A percentile compares a stretch with the other conserved stretches of the same genome.
phyloP scores from a whole-genome alignment of 1,140 invertebrate species.

The Meloidogyne exigua region DNA sequence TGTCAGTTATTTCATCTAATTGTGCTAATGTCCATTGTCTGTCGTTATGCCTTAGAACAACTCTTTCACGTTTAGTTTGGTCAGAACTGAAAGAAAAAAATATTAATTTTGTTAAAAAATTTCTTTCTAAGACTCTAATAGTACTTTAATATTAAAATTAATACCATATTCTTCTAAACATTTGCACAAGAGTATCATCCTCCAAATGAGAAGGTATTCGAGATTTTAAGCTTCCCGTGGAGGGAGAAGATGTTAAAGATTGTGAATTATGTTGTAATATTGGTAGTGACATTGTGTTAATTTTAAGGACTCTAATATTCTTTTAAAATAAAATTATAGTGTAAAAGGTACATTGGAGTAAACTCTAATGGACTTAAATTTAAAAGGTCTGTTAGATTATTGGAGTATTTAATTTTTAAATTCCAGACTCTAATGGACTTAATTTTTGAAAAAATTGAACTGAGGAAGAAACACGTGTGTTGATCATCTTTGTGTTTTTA shows the following conservation, averaged over 20 bases:
- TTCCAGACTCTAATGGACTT: too few species aligned
- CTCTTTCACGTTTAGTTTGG: conserved; percentile 21
- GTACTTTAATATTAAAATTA: background rate
- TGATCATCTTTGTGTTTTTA: too few species aligned
- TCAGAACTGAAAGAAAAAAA: conserved; percentile 17
- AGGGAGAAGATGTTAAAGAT: background rate
- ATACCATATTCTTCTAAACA: conserved; percentile 18
- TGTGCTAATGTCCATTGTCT: conserved; percentile 48
- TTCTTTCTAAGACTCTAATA: background rate
- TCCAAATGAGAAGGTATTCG: background rate
- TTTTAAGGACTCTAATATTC: background rate
- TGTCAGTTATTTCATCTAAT: conserved; percentile 44
- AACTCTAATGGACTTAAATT: too few species aligned
- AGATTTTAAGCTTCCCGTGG: background rate
- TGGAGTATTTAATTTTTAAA: too few species aligned
- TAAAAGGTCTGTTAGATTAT: too few species aligned
- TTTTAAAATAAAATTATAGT: background rate
- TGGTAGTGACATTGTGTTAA: conserved; percentile 1
- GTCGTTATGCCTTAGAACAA: conserved; percentile 43
- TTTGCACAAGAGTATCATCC: conserved; percentile 3
- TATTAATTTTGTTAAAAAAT: too few species aligned
- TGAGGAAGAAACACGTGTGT: too few species aligned
- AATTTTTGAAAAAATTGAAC: too few species aligned
- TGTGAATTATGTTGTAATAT: background rate
- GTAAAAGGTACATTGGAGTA: too few species aligned